Percentiles rank a stretch among this genome's conserved stretches.
Conservation (phyloP, 2,797 vertebrate species). For the Microctenopoma lineatum region DNA sequence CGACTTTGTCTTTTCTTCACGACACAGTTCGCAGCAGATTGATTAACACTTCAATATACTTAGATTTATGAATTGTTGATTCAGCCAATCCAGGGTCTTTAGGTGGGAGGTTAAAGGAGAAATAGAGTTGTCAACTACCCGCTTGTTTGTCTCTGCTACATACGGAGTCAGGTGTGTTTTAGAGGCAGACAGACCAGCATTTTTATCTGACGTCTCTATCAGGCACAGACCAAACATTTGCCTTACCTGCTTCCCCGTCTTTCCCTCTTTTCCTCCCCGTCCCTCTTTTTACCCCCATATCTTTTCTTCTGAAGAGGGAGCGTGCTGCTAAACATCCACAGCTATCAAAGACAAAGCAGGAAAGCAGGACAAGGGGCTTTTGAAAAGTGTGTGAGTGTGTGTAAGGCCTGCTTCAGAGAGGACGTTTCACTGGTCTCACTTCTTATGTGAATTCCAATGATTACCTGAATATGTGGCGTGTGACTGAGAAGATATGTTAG, state of each 20-base stretch:
- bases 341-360: conserved; percentile 59
- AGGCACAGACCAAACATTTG: conserved; percentile 73
- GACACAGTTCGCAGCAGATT: neutral
- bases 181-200: conserved; percentile 58
- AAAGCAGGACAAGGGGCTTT: conserved; percentile 24
- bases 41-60: neutral
- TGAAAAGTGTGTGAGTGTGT: conserved; percentile 36
- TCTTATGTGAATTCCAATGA: conserved; percentile 39
- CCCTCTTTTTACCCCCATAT: conserved; percentile 57
- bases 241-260: conserved; percentile 38
- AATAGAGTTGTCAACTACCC: neutral
- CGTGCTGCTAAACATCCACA: conserved; percentile 55
- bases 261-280: conserved; percentile 28
- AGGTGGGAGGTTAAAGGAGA: conserved; percentile 1
- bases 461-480: conserved; percentile 4
- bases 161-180: conserved; percentile 70
- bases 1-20: neutral
- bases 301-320: conserved; percentile 61
- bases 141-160: conserved; percentile 53
- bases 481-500: neutral
- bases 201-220: conserved; percentile 69
- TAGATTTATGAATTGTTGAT: neutral
- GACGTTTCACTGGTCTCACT: conserved; percentile 23
- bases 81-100: neutral
- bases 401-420: conserved; percentile 24